A percentile compares a stretch with the other conserved stretches of the same genome.
phyloP scores from a whole-genome alignment of 2,113 vertebrate species.

The Galbula dea region DNA sequence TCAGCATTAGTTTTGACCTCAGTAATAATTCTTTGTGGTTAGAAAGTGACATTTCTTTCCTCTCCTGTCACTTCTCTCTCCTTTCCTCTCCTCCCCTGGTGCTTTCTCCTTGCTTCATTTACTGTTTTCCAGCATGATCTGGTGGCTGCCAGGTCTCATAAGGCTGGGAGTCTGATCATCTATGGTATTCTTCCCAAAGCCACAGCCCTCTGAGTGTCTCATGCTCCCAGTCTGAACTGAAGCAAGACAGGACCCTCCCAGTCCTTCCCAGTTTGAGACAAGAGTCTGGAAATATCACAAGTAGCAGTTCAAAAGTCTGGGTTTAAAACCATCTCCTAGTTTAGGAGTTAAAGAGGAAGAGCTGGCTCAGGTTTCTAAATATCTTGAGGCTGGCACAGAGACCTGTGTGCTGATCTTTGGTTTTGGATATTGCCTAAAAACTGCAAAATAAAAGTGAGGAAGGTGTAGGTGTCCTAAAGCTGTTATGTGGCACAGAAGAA shows the following conservation, averaged over 20 bases:
- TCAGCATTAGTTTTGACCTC: not conserved
- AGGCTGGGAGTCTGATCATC: not conserved
- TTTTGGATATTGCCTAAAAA: not conserved
- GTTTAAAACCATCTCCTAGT: not conserved
- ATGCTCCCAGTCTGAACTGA: not conserved
- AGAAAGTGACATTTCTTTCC: not conserved
- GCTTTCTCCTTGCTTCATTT: not conserved
- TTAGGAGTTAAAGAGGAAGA: not conserved
- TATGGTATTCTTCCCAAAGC: not conserved
- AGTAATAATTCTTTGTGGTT: not conserved
- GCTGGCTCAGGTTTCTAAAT: not conserved
- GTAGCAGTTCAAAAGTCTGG: not conserved
- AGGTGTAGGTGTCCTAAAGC: not conserved
- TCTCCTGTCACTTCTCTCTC: not conserved
- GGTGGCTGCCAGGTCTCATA: not conserved
- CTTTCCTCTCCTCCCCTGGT: not conserved
- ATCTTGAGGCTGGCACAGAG: not conserved
- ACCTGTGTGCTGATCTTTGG: not conserved
- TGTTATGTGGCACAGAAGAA: not conserved
- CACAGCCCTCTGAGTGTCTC: not conserved
- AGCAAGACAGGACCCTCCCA: not conserved
- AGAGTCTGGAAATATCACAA: not conserved
- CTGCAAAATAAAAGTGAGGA: not conserved
- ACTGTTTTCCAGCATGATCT: not conserved
- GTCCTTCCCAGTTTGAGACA: accelerated